Conservation (phyloP, 1,140 invertebrate genomes). For the Portunus trituberculatus region DNA sequence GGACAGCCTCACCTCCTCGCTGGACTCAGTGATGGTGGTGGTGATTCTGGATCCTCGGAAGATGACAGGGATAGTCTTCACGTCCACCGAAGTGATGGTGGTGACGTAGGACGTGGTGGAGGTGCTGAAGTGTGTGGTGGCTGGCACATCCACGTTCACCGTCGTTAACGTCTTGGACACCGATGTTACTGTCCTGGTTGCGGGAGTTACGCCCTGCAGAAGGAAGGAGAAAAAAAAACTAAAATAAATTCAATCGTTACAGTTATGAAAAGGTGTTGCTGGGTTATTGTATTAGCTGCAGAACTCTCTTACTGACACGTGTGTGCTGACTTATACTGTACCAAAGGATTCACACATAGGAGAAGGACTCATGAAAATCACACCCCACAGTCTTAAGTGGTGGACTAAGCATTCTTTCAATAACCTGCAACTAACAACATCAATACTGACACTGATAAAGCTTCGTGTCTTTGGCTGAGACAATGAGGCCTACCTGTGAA, state of each 20-base stretch:
- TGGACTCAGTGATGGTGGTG: constrained; percentile 70
- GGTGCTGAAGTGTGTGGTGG: constrained; percentile 74
- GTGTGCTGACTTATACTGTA: no score
- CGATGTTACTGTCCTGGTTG: constrained; percentile 70
- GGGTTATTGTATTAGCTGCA: no score
- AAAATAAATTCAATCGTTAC: no score
- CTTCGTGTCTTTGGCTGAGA: neutral
- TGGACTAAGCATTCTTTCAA: no score
- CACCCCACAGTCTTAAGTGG: no score
- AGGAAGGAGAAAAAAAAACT: no score
- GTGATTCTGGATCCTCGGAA: constrained; percentile 77
- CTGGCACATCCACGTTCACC: constrained; percentile 63
- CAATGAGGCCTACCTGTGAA: constrained; percentile 36
- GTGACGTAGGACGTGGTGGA: constrained; percentile 77
- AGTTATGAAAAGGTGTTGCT: no score
- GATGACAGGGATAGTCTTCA: constrained; percentile 75
- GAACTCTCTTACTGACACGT: no score
- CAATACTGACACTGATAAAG: no score
- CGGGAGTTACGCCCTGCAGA: constrained; percentile 45
- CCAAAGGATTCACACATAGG: no score
- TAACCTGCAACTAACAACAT: no score
- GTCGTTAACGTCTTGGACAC: constrained; percentile 73
- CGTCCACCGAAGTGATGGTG: constrained; percentile 72
- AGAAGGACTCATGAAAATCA: no score
- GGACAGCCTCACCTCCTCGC: constrained; percentile 55